phyloP scores from a whole-genome alignment of 1,140 invertebrate species.

The Xylocopa sonorina region DNA sequence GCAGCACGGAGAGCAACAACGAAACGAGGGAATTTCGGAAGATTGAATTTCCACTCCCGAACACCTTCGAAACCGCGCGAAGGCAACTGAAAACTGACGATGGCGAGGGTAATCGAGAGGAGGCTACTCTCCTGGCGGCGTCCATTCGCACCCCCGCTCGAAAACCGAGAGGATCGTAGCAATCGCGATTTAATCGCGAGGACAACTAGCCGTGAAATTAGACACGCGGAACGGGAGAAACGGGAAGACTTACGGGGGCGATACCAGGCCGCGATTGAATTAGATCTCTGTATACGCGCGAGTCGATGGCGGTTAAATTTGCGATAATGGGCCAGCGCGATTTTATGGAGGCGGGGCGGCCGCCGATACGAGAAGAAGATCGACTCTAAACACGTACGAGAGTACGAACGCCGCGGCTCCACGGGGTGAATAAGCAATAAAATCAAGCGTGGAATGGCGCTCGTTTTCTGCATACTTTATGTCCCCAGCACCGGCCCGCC shows the following conservation, averaged over 20 bases:
- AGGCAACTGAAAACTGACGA: no score
- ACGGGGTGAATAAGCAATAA: slow-evolving; percentile 61
- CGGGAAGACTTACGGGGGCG: not conserved
- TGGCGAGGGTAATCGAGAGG: no score
- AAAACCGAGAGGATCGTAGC: not conserved
- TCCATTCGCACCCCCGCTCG: no score
- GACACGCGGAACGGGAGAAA: slow-evolving; percentile 9
- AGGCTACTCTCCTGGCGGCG: no score
- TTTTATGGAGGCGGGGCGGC: slow-evolving; percentile 33
- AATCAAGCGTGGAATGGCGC: slow-evolving; percentile 58
- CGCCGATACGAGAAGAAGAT: slow-evolving; percentile 24
- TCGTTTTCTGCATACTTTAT: slow-evolving; percentile 65
- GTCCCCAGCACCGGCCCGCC: slow-evolving; percentile 3
- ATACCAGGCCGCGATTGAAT: slow-evolving; percentile 41
- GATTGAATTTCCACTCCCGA: no score
- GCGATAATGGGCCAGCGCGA: slow-evolving; percentile 37
- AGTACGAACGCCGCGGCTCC: not conserved
- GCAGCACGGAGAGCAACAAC: not conserved
- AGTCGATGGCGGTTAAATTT: slow-evolving; percentile 43
- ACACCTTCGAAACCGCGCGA: no score
- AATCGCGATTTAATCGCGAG: slow-evolving; percentile 12
- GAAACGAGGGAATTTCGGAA: no score
- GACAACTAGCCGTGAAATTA: slow-evolving; percentile 26
- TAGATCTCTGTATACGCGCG: slow-evolving; percentile 25
- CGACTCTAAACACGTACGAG: slow-evolving; percentile 45